A percentile compares a stretch with the other conserved stretches of the same genome.
Conservation (phyloP, 2,797 vertebrate genomes). For the Neosalanx taihuensis region DNA sequence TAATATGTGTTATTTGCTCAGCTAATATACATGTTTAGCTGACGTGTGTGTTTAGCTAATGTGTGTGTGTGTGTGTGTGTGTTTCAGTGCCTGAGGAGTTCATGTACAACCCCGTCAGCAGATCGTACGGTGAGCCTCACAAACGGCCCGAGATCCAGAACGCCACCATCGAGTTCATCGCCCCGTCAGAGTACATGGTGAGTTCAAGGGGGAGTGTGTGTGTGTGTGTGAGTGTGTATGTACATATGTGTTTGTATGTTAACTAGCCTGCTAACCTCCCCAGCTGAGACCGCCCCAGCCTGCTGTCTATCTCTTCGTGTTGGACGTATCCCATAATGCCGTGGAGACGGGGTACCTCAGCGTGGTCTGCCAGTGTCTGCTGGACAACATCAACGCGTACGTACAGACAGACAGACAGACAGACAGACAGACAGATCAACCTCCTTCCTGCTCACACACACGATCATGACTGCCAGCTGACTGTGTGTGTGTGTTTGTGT, state of each 20-base stretch:
- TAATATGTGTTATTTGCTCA: no score
- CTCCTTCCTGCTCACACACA: background rate
- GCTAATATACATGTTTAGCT: background rate
- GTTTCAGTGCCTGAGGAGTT: conserved; percentile 92
- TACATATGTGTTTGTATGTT: background rate
- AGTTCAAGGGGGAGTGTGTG: conserved; percentile 14
- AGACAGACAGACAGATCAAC: no score
- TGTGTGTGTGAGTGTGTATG: background rate
- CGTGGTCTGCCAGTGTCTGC: conserved; percentile 87
- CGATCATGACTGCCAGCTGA: background rate
- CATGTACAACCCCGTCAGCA: conserved; percentile 95
- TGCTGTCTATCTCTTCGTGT: conserved; percentile 92
- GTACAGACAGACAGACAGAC: conserved; percentile 48
- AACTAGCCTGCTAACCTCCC: no score
- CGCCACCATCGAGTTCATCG: conserved; percentile 95
- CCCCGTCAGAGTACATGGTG: conserved; percentile 98
- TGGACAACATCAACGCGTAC: conserved; percentile 93
- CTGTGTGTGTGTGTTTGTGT: conserved; percentile 19
- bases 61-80: conserved; percentile 32
- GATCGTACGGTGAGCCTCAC: conserved; percentile 92
- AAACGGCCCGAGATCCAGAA: conserved; percentile 96
- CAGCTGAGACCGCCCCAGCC: conserved; percentile 96
- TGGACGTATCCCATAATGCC: conserved; percentile 95
- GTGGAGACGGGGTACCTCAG: conserved; percentile 93
- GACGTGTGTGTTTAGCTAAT: background rate